Evolutionary conservation across 2,888 invertebrate species (phyloP).

Genomic region (Allolobophora icterica): DNA sequence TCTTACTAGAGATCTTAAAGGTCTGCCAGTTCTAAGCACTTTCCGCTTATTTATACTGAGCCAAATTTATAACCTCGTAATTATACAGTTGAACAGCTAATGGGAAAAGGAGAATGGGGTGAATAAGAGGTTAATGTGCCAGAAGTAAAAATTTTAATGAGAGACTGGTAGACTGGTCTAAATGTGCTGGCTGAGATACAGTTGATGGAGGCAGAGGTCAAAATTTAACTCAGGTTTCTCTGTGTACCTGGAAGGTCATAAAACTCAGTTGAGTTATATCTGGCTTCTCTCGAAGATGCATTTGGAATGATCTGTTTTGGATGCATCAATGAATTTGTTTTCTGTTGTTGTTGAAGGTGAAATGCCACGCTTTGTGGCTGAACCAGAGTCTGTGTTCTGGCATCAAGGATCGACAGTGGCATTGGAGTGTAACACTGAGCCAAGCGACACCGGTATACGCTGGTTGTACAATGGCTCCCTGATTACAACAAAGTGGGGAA

Average conservation of each 20-base stretch:
- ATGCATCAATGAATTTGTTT: conserved; percentile 1
- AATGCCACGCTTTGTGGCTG: neutral
- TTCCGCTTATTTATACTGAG: too few relatives aligned
- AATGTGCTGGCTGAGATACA: too few relatives aligned
- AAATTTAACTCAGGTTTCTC: too few relatives aligned
- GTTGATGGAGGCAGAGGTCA: too few relatives aligned
- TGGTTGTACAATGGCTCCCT: conserved; percentile 21
- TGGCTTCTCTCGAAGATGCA: neutral
- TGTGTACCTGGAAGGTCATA: neutral
- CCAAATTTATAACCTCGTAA: neutral
- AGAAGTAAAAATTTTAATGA: too few relatives aligned
- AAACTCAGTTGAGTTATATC: neutral
- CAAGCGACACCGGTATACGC: neutral
- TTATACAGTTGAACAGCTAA: neutral
- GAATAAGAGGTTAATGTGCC: neutral
- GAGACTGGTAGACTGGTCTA: too few relatives aligned
- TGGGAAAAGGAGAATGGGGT: neutral
- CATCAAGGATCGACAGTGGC: neutral
- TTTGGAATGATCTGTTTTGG: neutral
- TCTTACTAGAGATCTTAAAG: neutral
- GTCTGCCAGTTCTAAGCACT: neutral
- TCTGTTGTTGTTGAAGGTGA: neutral
- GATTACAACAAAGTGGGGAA: conserved; percentile 18
- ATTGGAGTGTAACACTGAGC: conserved; percentile 14
- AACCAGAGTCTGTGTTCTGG: neutral